Evolutionary conservation across 2,888 invertebrate species (phyloP), one percentile per base, ranked within the genome.

Genomic region (Drosophila leonis): DNA sequence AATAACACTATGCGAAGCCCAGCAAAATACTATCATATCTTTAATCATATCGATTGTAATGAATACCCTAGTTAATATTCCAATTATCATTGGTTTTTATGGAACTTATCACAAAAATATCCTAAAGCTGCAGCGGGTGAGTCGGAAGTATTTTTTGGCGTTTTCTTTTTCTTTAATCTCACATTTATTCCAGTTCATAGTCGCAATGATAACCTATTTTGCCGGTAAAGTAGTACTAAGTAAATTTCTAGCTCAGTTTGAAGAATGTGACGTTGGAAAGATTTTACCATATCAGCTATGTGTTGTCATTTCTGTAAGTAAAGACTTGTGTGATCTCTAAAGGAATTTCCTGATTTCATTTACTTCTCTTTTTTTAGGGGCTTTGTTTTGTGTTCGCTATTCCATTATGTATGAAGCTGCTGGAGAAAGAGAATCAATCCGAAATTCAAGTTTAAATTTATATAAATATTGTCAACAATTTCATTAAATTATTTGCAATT

Each of bases 241-340:
- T 0, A 73, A 72, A 44, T 13, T n/a, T 0, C 18, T 60, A 3
- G 24, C 9, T 0, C 18, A 39, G 3, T 49, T 44, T 2, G 48
- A 46, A 0, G 10, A 60, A 6, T 8, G 35, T 0, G n/a, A 52
- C 4, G 8, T 20, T 20, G 46, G 61, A 1, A 10, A 39, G 9
- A 12, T 69, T 5, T 0, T 46, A 4, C 65, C 44, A 44, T 80
- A 65, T 70, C 41, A 69, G 8, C 10, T 80, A 0, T 44, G 42
- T 5, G 35, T 65, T 4, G n/a, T 75, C 1, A n/a, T 65, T 7
- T 42, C 62, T 3, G 76, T 76, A 52, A 70, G 76, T 54, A 52
- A 8, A 15, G 8, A 1, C 13, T 20, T 0, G 1, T 6, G 4
- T 12, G 12, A 18, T 7, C 4, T 2, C 1, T 3, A 18, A 54